Conservation (phyloP, 2,888 invertebrate species). For the Epirrita christyi region DNA sequence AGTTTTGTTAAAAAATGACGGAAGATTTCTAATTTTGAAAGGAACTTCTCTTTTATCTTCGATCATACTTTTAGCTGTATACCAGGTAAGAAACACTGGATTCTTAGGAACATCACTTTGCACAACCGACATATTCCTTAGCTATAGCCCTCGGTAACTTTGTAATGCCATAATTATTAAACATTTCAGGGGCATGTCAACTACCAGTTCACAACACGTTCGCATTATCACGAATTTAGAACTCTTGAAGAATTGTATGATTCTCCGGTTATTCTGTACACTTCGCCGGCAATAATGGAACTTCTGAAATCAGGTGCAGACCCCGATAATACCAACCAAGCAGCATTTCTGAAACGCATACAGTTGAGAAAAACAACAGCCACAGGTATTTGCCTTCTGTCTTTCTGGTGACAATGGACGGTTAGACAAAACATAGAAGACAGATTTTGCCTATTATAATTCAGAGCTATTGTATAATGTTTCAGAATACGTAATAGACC, state of each 20-base stretch:
- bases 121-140: not conserved
- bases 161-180: constrained; percentile 14
- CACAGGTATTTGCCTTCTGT: not conserved
- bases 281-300: constrained; percentile 42
- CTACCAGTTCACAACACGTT: constrained; percentile 54
- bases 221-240: constrained; percentile 39
- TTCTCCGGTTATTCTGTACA: constrained; percentile 40
- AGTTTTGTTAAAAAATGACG: constrained; percentile 40
- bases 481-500: constrained; percentile 40
- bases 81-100: constrained; percentile 50
- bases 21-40: constrained; percentile 43
- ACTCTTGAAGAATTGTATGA: constrained; percentile 47
- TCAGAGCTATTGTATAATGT: not conserved
- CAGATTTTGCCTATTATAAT: not conserved
- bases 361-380: not conserved
- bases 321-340: constrained; percentile 28
- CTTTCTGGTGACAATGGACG: too few relatives aligned
- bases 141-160: not conserved
- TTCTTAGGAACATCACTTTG: not conserved
- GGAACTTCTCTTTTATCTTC: constrained; percentile 50
- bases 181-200: constrained; percentile 56
- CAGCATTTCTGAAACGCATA: constrained; percentile 24
- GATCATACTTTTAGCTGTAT: constrained; percentile 48
- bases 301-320: constrained; percentile 39
- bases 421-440: not conserved